Conservation (phyloP, 2,888 invertebrate genomes). For the Dasypogon diadema region DNA sequence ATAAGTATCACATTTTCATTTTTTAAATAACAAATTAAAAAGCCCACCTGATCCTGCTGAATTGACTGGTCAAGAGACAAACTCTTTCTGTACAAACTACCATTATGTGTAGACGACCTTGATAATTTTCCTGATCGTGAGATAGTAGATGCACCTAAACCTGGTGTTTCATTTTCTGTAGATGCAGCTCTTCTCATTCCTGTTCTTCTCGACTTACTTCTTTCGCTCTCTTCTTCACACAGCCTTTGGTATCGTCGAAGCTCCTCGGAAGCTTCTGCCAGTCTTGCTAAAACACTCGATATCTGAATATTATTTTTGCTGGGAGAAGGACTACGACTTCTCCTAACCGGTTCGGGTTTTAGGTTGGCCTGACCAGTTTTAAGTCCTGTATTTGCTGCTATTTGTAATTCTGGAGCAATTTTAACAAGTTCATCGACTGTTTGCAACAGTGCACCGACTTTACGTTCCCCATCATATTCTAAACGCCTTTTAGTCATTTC, state of each 20-base stretch:
- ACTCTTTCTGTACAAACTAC: slow-evolving; percentile 77
- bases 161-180: slow-evolving; percentile 73
- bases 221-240: slow-evolving; percentile 71
- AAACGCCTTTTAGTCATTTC: slow-evolving; percentile 77
- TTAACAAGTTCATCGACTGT: slow-evolving; percentile 85
- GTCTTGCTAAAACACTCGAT: slow-evolving; percentile 70
- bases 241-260: slow-evolving; percentile 71
- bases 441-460: slow-evolving; percentile 79
- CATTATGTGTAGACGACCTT: slow-evolving; percentile 66
- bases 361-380: slow-evolving; percentile 59
- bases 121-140: slow-evolving; percentile 64
- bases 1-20: no score
- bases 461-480: slow-evolving; percentile 78
- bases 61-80: slow-evolving; percentile 78
- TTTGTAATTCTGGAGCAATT: slow-evolving; percentile 78
- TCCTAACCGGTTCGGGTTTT: slow-evolving; percentile 62
- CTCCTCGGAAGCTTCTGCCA: slow-evolving; percentile 81
- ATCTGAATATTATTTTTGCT: slow-evolving; percentile 62
- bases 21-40: no score
- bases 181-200: slow-evolving; percentile 71
- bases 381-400: slow-evolving; percentile 61
- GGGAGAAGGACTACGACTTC: slow-evolving; percentile 65
- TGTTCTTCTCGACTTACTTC: slow-evolving; percentile 68
- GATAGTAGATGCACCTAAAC: slow-evolving; percentile 62
- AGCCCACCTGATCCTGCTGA: slow-evolving; percentile 69